Conservation (phyloP, 2,888 invertebrate species). For the Hydriomena furcata region DNA sequence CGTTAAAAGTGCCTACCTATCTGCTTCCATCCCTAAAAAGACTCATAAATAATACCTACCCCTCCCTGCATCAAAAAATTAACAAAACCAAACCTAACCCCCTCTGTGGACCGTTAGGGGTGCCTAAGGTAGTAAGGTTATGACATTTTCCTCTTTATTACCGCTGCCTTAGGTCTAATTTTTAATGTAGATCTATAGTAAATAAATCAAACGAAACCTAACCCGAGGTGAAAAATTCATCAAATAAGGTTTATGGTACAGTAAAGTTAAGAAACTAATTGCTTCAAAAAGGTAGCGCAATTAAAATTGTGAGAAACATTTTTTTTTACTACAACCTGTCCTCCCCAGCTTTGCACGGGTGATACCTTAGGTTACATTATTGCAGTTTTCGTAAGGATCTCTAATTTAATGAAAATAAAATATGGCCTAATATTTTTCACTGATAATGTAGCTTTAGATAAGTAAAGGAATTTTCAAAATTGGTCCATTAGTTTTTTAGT, state of each 20-base stretch:
- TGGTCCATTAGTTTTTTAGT: too few relatives aligned
- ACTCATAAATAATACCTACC: constrained; percentile 10
- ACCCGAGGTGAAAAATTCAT: not conserved
- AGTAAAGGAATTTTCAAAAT: too few relatives aligned
- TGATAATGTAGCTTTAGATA: too few relatives aligned
- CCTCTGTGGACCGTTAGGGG: not conserved
- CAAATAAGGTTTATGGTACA: constrained; percentile 3
- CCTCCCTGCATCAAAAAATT: constrained; percentile 10
- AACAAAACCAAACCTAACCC: constrained; percentile 10
- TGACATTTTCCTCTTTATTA: not conserved
- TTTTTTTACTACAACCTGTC: too few relatives aligned
- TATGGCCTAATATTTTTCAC: too few relatives aligned
- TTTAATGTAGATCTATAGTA: constrained; percentile 3
- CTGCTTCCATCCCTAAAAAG: constrained; percentile 16
- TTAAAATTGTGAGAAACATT: constrained; percentile 4
- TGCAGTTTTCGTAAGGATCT: too few relatives aligned
- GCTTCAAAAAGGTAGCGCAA: constrained; percentile 6
- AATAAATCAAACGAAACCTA: constrained; percentile 9
- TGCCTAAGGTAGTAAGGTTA: not conserved
- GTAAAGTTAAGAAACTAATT: constrained; percentile 16
- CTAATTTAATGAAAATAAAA: too few relatives aligned
- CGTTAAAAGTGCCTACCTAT: constrained; percentile 14
- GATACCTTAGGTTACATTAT: too few relatives aligned
- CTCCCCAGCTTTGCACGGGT: too few relatives aligned
- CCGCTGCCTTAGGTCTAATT: not conserved